Evolutionary conservation across 2,888 invertebrate genomes (phyloP), one percentile per base, ranked within the genome.

Genomic region (Pocota personata): DNA sequence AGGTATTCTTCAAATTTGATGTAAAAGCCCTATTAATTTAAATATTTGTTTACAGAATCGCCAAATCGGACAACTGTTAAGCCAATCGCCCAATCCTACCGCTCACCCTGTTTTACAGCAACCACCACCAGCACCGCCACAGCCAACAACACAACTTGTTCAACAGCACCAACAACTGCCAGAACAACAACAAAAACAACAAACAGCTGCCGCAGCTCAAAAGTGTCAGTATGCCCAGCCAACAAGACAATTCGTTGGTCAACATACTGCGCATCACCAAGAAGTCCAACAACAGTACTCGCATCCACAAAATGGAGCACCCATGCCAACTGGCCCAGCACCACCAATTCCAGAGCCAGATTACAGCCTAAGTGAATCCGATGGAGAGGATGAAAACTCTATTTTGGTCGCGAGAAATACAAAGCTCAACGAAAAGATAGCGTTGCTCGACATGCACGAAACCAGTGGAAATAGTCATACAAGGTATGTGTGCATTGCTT

Each of bases 261-360:
- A 89, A 72, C 88, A 90, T 73, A 88, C 89, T 52, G 88, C 89
- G 88, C 92, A 93, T 77, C 90, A 93, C 82, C 91, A 91, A 55
- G 87, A 89, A 78, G 87, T 87, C 78, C 88, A 87, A 88, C 87
- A 88, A 88, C 89, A 82, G 75, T 88, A 67, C 77, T 82, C 77
- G 73, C 37, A 84, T 88, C 50, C 89, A 86, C 86, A 88, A 58
- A 87, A 87, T 50, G 89, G 90, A 27, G 89, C 90, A 10, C n/a
- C 82, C 88, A 19, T 90, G 87, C 84, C 88, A 55, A 87, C 88
- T 43, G 89, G 90, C 10, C 89, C 90, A 8, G 94, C 94, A 0
- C 96, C 97, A 7, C 96, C 97, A n/a, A 97, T 97, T 88, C 97
- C 97, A 0, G 97, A 97, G 90, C 97, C 97, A 0, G 97, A 97